Conservation (phyloP, 2,113 vertebrate species). For the Bettongia penicillata region DNA sequence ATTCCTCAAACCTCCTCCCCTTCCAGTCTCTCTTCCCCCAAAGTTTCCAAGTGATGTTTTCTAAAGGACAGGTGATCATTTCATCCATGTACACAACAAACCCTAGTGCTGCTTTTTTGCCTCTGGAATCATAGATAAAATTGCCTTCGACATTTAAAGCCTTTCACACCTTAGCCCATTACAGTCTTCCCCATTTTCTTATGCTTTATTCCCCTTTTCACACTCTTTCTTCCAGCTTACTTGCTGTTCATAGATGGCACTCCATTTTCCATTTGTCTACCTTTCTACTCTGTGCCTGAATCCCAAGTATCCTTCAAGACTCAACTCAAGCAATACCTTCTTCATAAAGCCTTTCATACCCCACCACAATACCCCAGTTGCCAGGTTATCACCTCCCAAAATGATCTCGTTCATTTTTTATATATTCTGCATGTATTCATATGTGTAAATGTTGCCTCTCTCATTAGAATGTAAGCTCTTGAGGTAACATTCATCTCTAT, state of each 20-base stretch:
- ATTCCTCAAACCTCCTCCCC: background rate
- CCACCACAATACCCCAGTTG: background rate
- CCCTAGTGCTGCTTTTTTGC: background rate
- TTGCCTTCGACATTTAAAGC: background rate
- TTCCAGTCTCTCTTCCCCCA: background rate
- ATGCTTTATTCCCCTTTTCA: background rate
- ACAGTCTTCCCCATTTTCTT: background rate
- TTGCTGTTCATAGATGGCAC: background rate
- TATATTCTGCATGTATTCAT: background rate
- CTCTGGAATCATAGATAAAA: background rate
- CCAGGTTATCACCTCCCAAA: background rate
- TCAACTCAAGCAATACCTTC: background rate
- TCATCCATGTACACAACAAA: background rate
- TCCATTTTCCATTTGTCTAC: background rate
- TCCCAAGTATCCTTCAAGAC: background rate
- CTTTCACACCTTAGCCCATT: background rate
- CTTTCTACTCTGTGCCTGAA: background rate
- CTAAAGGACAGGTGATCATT: background rate
- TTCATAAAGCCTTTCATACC: background rate
- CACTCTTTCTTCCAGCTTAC: background rate
- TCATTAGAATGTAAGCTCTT: background rate
- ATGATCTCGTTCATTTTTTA: background rate
- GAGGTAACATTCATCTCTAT: background rate
- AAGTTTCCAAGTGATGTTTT: background rate
- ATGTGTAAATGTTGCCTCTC: background rate